Evolutionary conservation across 1,140 invertebrate species (phyloP), one percentile per base, ranked within the genome.

Genomic region (Lysiphlebus fabarum): DNA sequence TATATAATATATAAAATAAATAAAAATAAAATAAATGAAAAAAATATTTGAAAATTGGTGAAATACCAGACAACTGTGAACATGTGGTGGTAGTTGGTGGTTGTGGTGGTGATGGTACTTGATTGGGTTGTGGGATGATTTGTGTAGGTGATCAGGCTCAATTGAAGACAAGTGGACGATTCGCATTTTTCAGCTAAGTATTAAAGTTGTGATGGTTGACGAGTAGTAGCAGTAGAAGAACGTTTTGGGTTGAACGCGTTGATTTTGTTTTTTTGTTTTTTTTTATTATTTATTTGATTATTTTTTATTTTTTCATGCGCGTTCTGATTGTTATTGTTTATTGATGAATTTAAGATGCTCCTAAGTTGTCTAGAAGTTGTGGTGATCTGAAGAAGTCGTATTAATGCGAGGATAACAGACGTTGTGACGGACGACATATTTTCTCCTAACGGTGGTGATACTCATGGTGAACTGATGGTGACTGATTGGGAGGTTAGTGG

Each of bases 401-500:
- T 26, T 26, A 26, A 26, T 26, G 17, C 17, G 17, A 26, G 17
- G 17, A 26, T 26, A 26, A 70, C 71, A 72, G 74, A 71, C 71
- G 69, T 75, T 48, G 67, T 69, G 72, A 72, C 74, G 69, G 68
- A 72, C 59, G 54, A 61, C 44, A 61, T 26, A 26, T 26, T 65
- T 41, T 36, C 62, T 63, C 61, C 61, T 65, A 63, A 7, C 56
- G 64, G 58, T 62, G 59, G 49, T 44, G 59, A n/a, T n/a, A 49
- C 54, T 50, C 61, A 70, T 79, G 77, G 75, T 78, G 77, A 75
- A 49, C 54, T 50, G 63, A 70, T 79, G 77, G 75, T 78, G 77
- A 75, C 75, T 78, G 72, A 75, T 77, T 78, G 77, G 76, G 75
- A 76, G 73, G 72, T 78, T 78, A 79, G 74, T 78, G 76, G 77